Evolutionary conservation across 2,888 invertebrate genomes (phyloP).

Genomic region (Carterocephalus palaemon): DNA sequence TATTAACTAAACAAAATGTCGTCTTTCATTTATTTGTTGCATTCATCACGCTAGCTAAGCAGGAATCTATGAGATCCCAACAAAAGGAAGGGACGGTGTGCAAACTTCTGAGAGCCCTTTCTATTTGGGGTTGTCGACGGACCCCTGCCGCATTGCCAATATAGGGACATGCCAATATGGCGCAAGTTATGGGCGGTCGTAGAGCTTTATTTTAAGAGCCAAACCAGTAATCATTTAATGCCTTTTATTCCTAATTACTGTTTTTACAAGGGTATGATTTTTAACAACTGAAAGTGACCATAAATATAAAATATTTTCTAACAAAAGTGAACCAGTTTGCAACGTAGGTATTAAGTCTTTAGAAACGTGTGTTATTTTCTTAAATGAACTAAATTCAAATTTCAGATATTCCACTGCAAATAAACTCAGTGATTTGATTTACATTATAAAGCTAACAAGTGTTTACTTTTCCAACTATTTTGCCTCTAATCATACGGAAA

Average conservation of each 20-base stretch:
- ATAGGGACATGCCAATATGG: conserved; percentile 40
- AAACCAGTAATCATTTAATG: conserved; percentile 9
- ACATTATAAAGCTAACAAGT: no score
- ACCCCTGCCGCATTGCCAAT: conserved; percentile 65
- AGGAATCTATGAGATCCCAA: conserved; percentile 62
- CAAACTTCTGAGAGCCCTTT: conserved; percentile 63
- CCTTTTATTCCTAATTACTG: neutral
- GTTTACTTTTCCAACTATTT: no score
- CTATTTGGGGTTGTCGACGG: conserved; percentile 70
- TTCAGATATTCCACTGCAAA: no score
- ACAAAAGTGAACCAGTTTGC: no score
- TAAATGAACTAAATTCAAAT: no score
- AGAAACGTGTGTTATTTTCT: no score
- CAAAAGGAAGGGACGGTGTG: conserved; percentile 48
- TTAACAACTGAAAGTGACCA: no score
- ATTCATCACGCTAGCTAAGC: conserved; percentile 42
- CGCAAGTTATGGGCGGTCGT: conserved; percentile 45
- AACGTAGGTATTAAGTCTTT: no score
- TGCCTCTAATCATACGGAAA: no score
- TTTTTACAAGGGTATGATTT: no score
- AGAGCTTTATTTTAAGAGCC: conserved; percentile 16
- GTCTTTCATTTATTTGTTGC: conserved; percentile 38
- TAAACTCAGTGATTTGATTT: no score
- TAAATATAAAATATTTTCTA: no score
- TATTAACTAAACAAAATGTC: conserved; percentile 22